Evolutionary conservation across 2,888 invertebrate species (phyloP), one percentile per base, ranked within the genome.

Genomic region (Sminthurinus aureus): DNA sequence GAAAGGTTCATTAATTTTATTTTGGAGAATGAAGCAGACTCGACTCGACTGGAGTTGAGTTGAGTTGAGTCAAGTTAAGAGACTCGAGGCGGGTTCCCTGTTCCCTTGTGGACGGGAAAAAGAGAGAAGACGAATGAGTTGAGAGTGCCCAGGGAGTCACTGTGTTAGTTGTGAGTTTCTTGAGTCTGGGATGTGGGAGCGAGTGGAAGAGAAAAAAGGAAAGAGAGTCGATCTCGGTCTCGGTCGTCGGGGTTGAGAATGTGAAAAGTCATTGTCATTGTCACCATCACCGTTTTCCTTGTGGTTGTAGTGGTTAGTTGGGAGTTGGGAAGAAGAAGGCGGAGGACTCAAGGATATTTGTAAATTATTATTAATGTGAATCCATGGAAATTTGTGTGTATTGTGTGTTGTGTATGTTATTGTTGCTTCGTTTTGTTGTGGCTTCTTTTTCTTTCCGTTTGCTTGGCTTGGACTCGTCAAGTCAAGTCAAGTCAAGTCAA

Each of bases 331-430:
- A 74, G 75, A 51, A 18, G 20, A 18, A 73, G 69, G 52, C 22
- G 80, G 15, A 22, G 20, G 50, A 38, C 24, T 15, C 18, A 38
- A 66, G 67, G 71, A 79, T 66, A 83, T 82, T 74, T 85, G 69
- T 81, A 83, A 85, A 85, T 83, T 78, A 85, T 85, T 85, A 85
- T 83, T 82, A 85, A 85, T 85, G 85, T 82, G 85, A 82, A 82
- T 52, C 71, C 75, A 76, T 76, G 77, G 64, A 73, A 83, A 83
- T 83, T 58, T 77, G 1, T 73, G 80, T 80, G 71, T 80, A 71
- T 6, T 80, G 38, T 78, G 51, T 20, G 11, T 4, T 4, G 38
- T 38, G n/a, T n/a, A n/a, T n/a, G n/a, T n/a, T 38, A 38, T 38
- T 38, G 38, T 38, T 1, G 38, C 38, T 38, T 38, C 38, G 1